phyloP scores from a whole-genome alignment of 2,888 invertebrate species.

The Dermolepida albohirtum region DNA sequence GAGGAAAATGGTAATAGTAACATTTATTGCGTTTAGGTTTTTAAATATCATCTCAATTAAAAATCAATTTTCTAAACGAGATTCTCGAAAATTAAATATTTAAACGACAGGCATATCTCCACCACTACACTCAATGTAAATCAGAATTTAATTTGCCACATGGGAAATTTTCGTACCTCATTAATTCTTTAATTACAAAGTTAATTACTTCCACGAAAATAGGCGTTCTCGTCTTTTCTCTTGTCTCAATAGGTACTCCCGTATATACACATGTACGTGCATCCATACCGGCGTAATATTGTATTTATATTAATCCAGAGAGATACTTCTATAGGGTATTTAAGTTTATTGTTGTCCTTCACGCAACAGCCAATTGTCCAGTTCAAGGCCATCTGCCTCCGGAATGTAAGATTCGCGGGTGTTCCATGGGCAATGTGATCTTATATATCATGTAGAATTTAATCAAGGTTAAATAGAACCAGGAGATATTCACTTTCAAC shows the following conservation, averaged over 20 bases:
- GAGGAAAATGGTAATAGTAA: too few relatives aligned
- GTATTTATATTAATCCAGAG: conserved; percentile 5
- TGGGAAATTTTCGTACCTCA: conserved; percentile 29
- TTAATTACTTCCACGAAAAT: conserved; percentile 25
- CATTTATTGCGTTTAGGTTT: too few relatives aligned
- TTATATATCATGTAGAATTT: conserved; percentile 44
- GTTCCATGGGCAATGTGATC: conserved; percentile 47
- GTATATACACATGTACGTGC: background rate
- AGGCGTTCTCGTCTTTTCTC: background rate
- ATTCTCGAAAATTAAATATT: background rate
- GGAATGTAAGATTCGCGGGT: conserved; percentile 59
- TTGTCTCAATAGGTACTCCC: background rate
- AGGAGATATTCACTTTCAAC: conserved; percentile 25
- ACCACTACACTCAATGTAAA: background rate
- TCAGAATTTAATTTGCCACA: conserved; percentile 17
- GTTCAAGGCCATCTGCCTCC: conserved; percentile 58
- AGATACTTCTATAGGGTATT: background rate
- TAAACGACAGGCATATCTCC: too few relatives aligned
- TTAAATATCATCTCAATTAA: too few relatives aligned
- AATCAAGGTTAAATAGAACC: conserved; percentile 35
- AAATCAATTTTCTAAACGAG: background rate
- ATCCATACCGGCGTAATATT: background rate
- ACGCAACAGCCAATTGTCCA: conserved; percentile 54
- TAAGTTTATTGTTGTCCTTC: conserved; percentile 52
- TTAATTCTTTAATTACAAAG: conserved; percentile 20